These are phyloP conservation scores for Sebastes kiyomatsui DNA, from an alignment of 2,797 vertebrate genomes.

Conservation along the genomic window DNA sequence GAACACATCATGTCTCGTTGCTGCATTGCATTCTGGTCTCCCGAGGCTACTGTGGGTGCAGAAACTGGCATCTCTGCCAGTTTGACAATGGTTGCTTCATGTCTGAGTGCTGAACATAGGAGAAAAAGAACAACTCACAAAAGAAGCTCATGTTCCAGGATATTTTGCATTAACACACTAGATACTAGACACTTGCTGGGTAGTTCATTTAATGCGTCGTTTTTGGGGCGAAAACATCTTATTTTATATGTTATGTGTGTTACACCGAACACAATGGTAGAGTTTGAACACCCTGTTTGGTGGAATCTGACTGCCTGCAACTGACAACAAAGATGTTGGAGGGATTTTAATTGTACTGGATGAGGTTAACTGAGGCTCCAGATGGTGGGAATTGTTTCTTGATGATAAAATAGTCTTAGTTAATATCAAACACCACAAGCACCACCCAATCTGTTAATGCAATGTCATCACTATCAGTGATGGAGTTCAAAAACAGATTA, in stretches of 20 bases:
- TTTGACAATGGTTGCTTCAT: not conserved
- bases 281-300: not conserved
- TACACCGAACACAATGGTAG: not conserved
- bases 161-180: not conserved
- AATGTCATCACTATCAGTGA: slow-evolving; percentile 1
- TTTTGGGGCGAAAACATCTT: not conserved
- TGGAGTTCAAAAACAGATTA: slow-evolving; percentile 17
- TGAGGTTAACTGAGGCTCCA: not conserved
- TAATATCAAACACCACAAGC: not conserved
- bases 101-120: not conserved
- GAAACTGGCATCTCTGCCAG: slow-evolving; percentile 2
- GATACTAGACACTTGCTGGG: not conserved
- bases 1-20: slow-evolving; percentile 6
- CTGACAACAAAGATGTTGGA: not conserved
- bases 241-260: not conserved
- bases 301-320: not conserved
- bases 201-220: not conserved
- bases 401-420: not conserved
- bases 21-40: not conserved
- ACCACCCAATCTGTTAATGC: not conserved
- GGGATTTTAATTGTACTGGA: not conserved
- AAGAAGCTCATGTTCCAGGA: not conserved
- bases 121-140: not conserved
- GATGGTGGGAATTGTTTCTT: not conserved
- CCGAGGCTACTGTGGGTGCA: not conserved